These are phyloP conservation scores for Folsomia candida DNA, from an alignment of 2,888 invertebrate species.

Conservation along the genomic window DNA sequence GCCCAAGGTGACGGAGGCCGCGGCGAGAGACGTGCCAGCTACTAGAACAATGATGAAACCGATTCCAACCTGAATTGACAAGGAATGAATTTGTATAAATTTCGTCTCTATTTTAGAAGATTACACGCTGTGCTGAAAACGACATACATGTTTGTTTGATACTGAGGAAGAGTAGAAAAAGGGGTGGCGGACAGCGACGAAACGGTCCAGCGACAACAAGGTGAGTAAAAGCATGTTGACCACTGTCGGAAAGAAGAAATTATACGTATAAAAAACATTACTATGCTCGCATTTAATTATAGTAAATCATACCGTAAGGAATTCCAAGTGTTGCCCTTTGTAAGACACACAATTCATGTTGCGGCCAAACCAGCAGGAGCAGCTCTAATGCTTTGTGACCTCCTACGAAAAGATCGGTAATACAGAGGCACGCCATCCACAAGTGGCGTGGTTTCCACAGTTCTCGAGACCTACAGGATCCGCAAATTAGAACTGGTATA, in stretches of 20 bases:
- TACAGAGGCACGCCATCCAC: slow-evolving; percentile 51
- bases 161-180: slow-evolving; percentile 49
- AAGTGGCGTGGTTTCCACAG: slow-evolving; percentile 51
- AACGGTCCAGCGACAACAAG: slow-evolving; percentile 48
- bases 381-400: slow-evolving; percentile 48
- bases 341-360: slow-evolving; percentile 35
- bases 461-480: slow-evolving; percentile 40
- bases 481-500: no score
- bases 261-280: no score
- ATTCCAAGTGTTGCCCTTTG: slow-evolving; percentile 43
- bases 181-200: slow-evolving; percentile 49
- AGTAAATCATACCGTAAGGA: slow-evolving; percentile 43
- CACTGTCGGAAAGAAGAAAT: no score
- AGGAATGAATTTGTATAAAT: slow-evolving; percentile 6
- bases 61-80: slow-evolving; percentile 40
- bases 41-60: slow-evolving; percentile 47
- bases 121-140: neutral
- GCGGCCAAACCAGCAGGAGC: slow-evolving; percentile 37
- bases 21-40: slow-evolving; percentile 42
- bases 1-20: slow-evolving; percentile 44
- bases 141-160: slow-evolving; percentile 48
- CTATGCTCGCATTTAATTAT: no score
- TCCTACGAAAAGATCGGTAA: slow-evolving; percentile 50
- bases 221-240: slow-evolving; percentile 49
- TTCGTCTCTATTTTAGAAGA: neutral